phyloP scores from a whole-genome alignment of 2,888 invertebrate species.

The Bombylius major region DNA sequence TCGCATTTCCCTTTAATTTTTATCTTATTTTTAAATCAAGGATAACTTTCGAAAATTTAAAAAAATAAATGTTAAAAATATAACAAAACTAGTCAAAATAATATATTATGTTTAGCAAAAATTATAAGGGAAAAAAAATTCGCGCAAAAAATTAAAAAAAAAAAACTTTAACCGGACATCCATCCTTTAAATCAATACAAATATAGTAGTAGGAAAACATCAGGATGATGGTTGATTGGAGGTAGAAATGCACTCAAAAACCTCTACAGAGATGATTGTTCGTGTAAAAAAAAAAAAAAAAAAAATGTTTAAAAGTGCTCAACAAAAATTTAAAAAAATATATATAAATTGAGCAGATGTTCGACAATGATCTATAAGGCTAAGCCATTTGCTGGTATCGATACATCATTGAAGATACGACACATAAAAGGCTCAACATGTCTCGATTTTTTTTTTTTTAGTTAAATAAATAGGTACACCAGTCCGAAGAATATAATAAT shows the following conservation, averaged over 20 bases:
- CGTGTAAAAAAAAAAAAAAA: background rate
- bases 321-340: background rate
- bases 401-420: background rate
- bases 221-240: background rate
- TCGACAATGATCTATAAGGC: background rate
- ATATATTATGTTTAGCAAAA: too few species aligned
- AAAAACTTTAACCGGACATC: background rate
- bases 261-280: background rate
- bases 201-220: background rate
- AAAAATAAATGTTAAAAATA: too few species aligned
- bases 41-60: too few species aligned
- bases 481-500: background rate
- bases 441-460: background rate
- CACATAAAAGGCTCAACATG: background rate
- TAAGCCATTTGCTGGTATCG: too few species aligned
- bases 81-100: too few species aligned
- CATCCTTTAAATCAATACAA: background rate
- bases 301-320: background rate
- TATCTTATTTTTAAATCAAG: too few species aligned
- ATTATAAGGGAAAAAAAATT: too few species aligned
- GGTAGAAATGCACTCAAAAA: background rate
- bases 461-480: slow-evolving; percentile 1
- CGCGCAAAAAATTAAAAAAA: too few species aligned
- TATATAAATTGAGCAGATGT: background rate
- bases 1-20: too few species aligned